phyloP scores from a whole-genome alignment of 23 tunicate species.

The Halocynthia aurantium region DNA sequence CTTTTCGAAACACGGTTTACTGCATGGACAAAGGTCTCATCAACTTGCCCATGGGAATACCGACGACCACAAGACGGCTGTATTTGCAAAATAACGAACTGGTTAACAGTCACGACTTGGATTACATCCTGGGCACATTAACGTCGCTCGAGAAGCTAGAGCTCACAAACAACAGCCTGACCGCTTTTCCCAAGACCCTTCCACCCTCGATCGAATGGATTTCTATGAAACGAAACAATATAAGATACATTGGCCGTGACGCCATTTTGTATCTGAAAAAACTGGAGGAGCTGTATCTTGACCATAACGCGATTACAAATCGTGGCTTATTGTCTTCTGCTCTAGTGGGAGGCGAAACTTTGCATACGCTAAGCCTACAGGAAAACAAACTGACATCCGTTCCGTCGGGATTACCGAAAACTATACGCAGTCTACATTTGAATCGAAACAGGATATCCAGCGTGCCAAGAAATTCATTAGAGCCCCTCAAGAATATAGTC shows the following conservation, averaged over 20 bases:
- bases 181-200: slow-evolving; percentile 12
- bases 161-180: slow-evolving; percentile 28
- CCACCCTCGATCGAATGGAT: slow-evolving; percentile 12
- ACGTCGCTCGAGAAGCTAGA: slow-evolving; percentile 11
- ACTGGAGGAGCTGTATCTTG: slow-evolving; percentile 40
- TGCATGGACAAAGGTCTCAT: slow-evolving; percentile 40
- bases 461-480: slow-evolving; percentile 11
- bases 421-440: slow-evolving; percentile 4
- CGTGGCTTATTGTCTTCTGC: slow-evolving; percentile 53
- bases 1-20: slow-evolving; percentile 37
- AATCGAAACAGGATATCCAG: slow-evolving; percentile 4
- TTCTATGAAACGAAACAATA: slow-evolving; percentile 18
- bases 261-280: slow-evolving; percentile 3
- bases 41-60: slow-evolving; percentile 70
- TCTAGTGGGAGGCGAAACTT: slow-evolving; percentile 16
- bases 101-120: slow-evolving; percentile 41
- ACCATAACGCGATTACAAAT: slow-evolving; percentile 68
- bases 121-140: slow-evolving; percentile 10
- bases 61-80: slow-evolving; percentile 42
- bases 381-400: slow-evolving; percentile 23
- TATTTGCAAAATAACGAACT: slow-evolving; percentile 50
- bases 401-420: slow-evolving; percentile 14
- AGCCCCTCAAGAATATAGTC: not conserved
- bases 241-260: slow-evolving; percentile 10
- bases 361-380: slow-evolving; percentile 14